These are phyloP conservation scores for Coreoperca whiteheadi DNA, from an alignment of 2,113 vertebrate genomes.

Conservation along the genomic window DNA sequence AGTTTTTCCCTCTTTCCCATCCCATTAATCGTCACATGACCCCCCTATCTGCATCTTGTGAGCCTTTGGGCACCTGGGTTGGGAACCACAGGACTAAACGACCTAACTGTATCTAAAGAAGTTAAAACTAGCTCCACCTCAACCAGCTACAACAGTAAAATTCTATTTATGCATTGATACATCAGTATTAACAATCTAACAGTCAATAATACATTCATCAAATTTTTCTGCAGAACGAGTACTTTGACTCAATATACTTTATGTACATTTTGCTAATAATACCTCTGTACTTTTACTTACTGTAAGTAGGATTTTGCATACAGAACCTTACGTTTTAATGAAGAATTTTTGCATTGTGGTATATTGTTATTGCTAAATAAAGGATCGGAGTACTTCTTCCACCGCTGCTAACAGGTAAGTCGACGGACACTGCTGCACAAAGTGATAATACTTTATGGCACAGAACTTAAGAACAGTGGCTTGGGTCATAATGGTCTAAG, in stretches of 20 bases:
- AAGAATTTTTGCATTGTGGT: not conserved
- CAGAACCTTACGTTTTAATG: not conserved
- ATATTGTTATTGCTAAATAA: not conserved
- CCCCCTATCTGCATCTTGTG: not conserved
- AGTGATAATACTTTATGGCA: not conserved
- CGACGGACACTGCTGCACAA: not conserved
- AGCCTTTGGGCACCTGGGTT: not conserved
- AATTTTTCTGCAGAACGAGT: not conserved
- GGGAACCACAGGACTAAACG: not conserved
- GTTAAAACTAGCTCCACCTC: not conserved
- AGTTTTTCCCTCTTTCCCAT: not conserved
- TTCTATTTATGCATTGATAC: too few species aligned
- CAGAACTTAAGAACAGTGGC: not conserved
- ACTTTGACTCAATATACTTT: not conserved
- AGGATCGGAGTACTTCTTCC: not conserved
- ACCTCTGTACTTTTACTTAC: not conserved
- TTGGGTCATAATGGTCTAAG: not conserved
- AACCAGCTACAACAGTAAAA: too few species aligned
- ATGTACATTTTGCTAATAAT: not conserved
- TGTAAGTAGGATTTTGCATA: not conserved
- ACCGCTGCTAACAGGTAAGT: not conserved
- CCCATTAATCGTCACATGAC: not conserved
- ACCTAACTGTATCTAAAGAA: not conserved
- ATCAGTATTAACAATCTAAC: not conserved
- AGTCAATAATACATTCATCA: not conserved